Conservation (phyloP, 1,140 invertebrate genomes). For the Stegodyphus dumicola region DNA sequence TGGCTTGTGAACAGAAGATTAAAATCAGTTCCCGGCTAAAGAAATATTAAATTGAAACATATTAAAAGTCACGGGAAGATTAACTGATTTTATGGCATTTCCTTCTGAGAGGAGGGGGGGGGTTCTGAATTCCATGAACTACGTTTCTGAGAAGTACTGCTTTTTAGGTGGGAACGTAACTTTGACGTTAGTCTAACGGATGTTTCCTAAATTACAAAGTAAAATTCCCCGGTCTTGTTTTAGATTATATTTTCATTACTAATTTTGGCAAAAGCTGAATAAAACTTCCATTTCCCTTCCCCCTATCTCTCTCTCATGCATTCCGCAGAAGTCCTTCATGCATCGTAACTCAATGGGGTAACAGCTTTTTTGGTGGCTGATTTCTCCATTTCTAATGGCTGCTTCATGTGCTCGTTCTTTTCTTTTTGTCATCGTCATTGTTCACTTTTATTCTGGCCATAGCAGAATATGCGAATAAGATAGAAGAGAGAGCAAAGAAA, state of each 20-base stretch:
- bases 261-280: neutral
- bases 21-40: too few species aligned
- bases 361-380: slow-evolving; percentile 42
- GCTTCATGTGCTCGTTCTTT: slow-evolving; percentile 27
- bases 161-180: too few species aligned
- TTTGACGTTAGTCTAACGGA: too few species aligned
- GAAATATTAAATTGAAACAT: too few species aligned
- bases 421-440: slow-evolving; percentile 38
- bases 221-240: neutral
- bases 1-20: too few species aligned
- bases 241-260: neutral
- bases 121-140: too few species aligned
- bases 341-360: slow-evolving; percentile 37
- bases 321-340: slow-evolving; percentile 7
- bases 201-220: too few species aligned
- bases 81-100: too few species aligned
- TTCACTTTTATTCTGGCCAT: slow-evolving; percentile 56
- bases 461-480: slow-evolving; percentile 46
- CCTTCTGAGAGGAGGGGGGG: too few species aligned
- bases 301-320: neutral
- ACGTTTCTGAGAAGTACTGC: too few species aligned
- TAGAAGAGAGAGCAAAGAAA: slow-evolving; percentile 37
- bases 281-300: neutral
- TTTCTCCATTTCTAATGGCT: slow-evolving; percentile 53
- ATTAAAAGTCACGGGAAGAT: too few species aligned